Base-by-base conservation (phyloP, 2,797 vertebrate species). In the Cyprinella venusta region DNA sequence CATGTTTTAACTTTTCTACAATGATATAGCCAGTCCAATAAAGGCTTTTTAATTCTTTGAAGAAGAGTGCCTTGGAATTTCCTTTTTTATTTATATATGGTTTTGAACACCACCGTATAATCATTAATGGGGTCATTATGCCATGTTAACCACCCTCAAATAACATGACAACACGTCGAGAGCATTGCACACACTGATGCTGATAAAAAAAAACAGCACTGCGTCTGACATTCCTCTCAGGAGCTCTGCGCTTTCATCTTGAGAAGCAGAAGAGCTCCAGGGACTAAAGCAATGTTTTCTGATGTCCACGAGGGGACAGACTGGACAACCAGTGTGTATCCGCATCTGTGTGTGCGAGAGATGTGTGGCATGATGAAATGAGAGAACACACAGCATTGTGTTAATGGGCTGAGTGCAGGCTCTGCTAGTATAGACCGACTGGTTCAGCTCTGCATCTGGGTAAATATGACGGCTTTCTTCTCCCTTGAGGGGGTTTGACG, bases 261-360 rank as follows among this genome's bases (percentile, higher is more conserved):
- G 56, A 85, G 76, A 85, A 79, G 72, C 64, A 80, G 45, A 54
- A 19, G 52, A 76, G 59, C 86, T 85, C 83, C 42, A 40, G 80
- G 81, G 83, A 76, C 68, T 83, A 42, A 72, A 82, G 80, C 64
- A 56, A 75, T 76, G 59, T 72, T 82, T 82, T 83, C 80, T 85
- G 80, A 83, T 80, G 75, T 85, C 83, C 86, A 59, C 52, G 52
- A 80, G 76, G 83, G 76, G 79, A 67, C 65, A 76, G 71, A 75
- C 59, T 63, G 36, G 63, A 86, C 70, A 67, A 70, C 30, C 64
- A 77, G 40, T 79, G 30, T 48, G 33, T 50, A 5, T 84, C 54
- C 13, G 67, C 13, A 10, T 54, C 30, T 48, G 76, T 79, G 54
- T 64, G 68, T 79, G 54, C 0, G 42, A 56, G 50, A 69, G 81